Evolutionary conservation across 1,140 invertebrate genomes (phyloP), one percentile per base, ranked within the genome.

Genomic region (Diorhabda elongata): DNA sequence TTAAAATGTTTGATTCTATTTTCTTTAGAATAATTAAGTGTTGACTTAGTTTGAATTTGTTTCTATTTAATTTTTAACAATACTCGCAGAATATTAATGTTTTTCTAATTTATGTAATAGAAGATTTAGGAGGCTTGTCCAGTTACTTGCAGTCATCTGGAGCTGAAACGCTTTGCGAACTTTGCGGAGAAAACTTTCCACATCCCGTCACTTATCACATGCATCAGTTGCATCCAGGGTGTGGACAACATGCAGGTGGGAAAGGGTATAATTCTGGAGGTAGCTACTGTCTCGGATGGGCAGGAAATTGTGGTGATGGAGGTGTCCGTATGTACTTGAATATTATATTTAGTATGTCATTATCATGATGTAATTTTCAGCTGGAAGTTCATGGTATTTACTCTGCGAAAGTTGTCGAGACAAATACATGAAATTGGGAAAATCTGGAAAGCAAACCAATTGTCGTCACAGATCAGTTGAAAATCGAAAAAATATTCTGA

Each of bases 151-250:
- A 77, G 26, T 72, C 76, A 6, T 69, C 71, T 3, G 74, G 79
- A 70, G 83, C 83, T 11, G 88, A 91, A 67, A 89, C 89, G 4
- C 79, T 86, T 44, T 98, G 96, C 80, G 96, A 98, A 80, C 84
- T 98, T 26, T 98, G 96, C 78, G 93, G 91, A 4, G 83, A 89
- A 62, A 85, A 85, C 78, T 88, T 90, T 76, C 87, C 92, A 65
- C 88, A 91, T 82, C 93, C 94, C 1, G 87, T 98, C 0, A 96
- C 93, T 0, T 92, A 94, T 73, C 96, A 98, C 80, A 96, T 98
- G 94, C 86, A 91, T 60, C 87, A 90, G 74, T 82, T 87, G 57
- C 96, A 98, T 85, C 91, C 92, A 3, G 96, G 96, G 2, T 98
- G 96, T 81, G 93, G 94, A 0, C 88, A 88, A 75, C 88, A 92